A percentile compares a stretch with the other conserved stretches of the same genome.
Conservation (phyloP, 2,113 vertebrate species). For the Cairina moschata region DNA sequence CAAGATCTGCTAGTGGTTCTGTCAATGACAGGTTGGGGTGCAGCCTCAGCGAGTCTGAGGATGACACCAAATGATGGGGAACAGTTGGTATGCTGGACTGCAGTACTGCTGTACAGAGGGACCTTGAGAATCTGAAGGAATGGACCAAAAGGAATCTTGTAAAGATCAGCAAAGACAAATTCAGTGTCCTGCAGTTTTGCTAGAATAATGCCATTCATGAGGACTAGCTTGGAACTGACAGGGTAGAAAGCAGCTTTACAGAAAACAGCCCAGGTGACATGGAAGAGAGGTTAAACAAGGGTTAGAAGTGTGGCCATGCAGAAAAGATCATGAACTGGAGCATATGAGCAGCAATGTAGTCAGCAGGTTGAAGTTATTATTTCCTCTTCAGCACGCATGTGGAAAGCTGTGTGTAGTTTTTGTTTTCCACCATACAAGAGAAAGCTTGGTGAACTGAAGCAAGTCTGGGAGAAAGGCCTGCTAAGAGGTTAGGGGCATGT, state of each 20-base stretch:
- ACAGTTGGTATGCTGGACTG: neutral
- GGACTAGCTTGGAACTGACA: neutral
- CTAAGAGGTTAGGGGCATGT: neutral
- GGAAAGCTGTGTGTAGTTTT: neutral
- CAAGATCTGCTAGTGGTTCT: neutral
- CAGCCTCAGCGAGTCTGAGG: neutral
- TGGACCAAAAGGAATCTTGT: fast-evolving
- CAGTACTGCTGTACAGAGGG: neutral
- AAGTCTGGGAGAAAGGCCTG: neutral
- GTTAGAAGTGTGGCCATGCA: neutral
- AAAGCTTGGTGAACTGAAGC: neutral
- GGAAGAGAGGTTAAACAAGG: neutral
- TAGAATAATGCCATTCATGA: neutral
- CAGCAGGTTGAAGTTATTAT: neutral
- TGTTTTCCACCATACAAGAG: neutral
- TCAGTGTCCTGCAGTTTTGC: neutral
- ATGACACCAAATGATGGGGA: neutral
- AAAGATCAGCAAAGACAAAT: neutral
- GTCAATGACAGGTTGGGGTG: neutral
- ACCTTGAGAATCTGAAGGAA: neutral
- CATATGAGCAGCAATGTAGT: neutral
- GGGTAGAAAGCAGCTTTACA: neutral
- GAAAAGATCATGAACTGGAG: neutral
- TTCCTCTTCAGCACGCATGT: neutral
- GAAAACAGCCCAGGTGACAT: neutral